phyloP scores from a whole-genome alignment of 1,140 invertebrate species.

The Orchestia grillus region DNA sequence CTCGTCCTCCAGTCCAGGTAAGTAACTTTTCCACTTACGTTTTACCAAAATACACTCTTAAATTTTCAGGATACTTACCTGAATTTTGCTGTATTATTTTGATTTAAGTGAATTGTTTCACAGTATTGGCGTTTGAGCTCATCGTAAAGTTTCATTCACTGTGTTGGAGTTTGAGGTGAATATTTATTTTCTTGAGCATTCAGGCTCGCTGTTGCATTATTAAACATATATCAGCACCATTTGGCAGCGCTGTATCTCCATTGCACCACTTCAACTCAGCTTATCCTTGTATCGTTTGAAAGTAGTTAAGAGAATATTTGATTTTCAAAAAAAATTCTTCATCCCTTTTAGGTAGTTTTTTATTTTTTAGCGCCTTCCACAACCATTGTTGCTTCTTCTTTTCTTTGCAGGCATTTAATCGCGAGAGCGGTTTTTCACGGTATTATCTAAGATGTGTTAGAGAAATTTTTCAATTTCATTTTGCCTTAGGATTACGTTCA shows the following conservation, averaged over 20 bases:
- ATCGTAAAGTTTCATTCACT: neutral
- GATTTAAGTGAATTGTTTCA: neutral
- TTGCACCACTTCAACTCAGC: neutral
- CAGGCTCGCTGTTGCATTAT: neutral
- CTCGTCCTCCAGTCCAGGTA: slow-evolving; percentile 18
- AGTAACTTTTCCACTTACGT: neutral
- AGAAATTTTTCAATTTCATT: too few species aligned
- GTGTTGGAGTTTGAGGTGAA: neutral
- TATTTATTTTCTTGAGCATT: neutral
- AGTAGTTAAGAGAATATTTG: neutral
- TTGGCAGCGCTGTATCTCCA: neutral
- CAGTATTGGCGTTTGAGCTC: neutral
- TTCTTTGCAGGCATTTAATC: too few species aligned
- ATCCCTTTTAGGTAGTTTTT: too few species aligned
- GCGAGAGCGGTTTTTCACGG: too few species aligned
- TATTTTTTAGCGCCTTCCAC: too few species aligned
- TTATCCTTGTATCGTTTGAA: neutral
- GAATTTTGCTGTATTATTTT: neutral
- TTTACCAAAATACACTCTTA: neutral
- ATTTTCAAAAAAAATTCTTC: too few species aligned
- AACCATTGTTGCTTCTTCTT: too few species aligned
- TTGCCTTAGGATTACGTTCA: too few species aligned
- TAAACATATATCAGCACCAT: neutral
- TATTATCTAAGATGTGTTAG: too few species aligned
- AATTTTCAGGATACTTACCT: neutral